Evolutionary conservation across 2,888 invertebrate genomes (phyloP).

Genomic region (Leptogaster cylindrica): DNA sequence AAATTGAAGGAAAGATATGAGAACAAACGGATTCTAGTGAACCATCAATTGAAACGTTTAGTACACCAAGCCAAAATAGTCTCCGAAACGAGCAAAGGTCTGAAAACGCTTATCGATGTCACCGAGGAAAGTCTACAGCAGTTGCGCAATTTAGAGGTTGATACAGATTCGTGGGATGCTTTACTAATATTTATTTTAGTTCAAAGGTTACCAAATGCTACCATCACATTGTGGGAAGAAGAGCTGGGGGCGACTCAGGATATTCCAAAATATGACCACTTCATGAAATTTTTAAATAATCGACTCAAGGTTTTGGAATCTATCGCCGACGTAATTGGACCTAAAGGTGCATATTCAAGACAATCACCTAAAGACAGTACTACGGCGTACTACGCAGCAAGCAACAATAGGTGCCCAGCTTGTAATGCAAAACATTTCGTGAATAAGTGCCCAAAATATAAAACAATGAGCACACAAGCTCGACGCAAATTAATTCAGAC

Average conservation of each 20-base stretch:
- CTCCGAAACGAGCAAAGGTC: conserved; percentile 1
- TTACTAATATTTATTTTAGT: neutral
- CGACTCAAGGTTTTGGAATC: neutral
- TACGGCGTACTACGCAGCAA: too few species aligned
- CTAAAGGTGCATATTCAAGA: neutral
- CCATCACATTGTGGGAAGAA: neutral
- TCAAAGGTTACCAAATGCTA: neutral
- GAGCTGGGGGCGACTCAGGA: neutral
- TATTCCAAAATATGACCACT: neutral
- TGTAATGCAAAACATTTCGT: neutral
- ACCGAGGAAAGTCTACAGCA: neutral
- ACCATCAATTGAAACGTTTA: conserved; percentile 36
- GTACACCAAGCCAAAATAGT: neutral
- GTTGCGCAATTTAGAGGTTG: neutral
- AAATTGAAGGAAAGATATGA: conserved; percentile 40
- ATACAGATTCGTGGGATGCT: neutral
- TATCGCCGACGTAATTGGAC: neutral
- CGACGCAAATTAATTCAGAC: neutral
- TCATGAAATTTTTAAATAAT: neutral
- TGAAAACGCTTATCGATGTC: conserved; percentile 40
- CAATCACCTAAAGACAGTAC: neutral
- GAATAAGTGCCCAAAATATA: neutral
- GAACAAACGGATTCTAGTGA: conserved; percentile 41
- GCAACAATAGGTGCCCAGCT: too few species aligned
- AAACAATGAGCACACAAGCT: neutral